Evolutionary conservation across 1,140 invertebrate genomes (phyloP).

Genomic region (Aphis craccivora): DNA sequence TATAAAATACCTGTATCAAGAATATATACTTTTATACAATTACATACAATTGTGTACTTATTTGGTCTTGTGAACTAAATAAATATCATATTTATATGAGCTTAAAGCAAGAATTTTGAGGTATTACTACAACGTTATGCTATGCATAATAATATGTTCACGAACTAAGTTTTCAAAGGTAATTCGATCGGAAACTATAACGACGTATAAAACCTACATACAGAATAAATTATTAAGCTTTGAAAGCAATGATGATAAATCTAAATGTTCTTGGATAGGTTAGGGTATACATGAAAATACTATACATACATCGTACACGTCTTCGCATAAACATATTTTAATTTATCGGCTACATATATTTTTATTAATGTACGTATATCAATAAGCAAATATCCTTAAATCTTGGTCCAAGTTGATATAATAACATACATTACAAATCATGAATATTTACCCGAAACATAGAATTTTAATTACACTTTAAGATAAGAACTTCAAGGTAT

Average conservation of each 20-base stretch:
- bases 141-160: not conserved
- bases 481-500: not conserved
- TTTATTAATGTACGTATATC: not conserved
- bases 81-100: not conserved
- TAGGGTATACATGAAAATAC: not conserved
- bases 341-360: not conserved
- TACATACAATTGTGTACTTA: not conserved
- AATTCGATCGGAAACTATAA: not conserved
- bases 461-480: not conserved
- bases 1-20: not conserved
- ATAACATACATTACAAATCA: not conserved
- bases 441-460: not conserved
- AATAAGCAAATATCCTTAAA: not conserved
- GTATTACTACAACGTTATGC: not conserved
- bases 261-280: not conserved
- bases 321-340: not conserved
- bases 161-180: not conserved
- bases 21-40: not conserved
- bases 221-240: not conserved
- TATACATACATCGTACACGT: not conserved
- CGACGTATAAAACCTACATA: not conserved
- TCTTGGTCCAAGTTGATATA: not conserved
- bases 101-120: not conserved
- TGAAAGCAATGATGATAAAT: not conserved
- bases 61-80: not conserved